Evolutionary conservation across 1,140 invertebrate genomes (phyloP), one percentile per base, ranked within the genome.

Genomic region (Xylocopa sonorina): DNA sequence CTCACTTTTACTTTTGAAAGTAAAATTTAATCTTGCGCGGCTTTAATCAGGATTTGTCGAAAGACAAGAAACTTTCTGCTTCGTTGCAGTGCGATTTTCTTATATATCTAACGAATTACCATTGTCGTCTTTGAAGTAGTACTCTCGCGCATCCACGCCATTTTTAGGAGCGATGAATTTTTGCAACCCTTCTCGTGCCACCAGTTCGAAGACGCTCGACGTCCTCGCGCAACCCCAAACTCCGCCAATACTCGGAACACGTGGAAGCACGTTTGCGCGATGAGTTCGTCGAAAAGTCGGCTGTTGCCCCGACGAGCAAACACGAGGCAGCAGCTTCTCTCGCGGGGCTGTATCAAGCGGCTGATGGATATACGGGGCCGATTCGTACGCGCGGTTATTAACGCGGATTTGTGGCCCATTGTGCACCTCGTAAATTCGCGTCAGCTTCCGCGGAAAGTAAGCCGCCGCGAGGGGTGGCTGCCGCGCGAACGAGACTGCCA

Each of bases 351-450:
- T 73, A 73, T 63, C 57, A 41, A 48, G 29, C 24, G 18, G 24
- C 24, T n/a, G 66, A 69, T 50, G 43, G 75, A 71, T 69, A 68
- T 69, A 69, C 29, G 38, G 9, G 16, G 32, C 14, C 14, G 32
- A 29, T 43, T 29, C 41, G 64, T 69, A 77, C 53, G 53, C 75
- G 34, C 41, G 32, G 55, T 77, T 71, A 77, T 77, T 77, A 77
- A 7, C 66, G 53, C 43, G 60, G 66, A 77, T 77, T 77, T 77
- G 75, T 69, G 75, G 41, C 3, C 53, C 27, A 41, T 7, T 55
- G 63, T 67, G 57, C 71, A 43, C 50, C 64, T 77, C 75, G 53
- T 77, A 77, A 77, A 77, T 77, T 69, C 53, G 29, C 63, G 21
- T 2, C 1, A 27, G 66, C 41, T 60, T 29, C 75, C 68, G 46